Base-by-base conservation (phyloP, 2,888 invertebrate genomes). In the Molorchus minor region DNA sequence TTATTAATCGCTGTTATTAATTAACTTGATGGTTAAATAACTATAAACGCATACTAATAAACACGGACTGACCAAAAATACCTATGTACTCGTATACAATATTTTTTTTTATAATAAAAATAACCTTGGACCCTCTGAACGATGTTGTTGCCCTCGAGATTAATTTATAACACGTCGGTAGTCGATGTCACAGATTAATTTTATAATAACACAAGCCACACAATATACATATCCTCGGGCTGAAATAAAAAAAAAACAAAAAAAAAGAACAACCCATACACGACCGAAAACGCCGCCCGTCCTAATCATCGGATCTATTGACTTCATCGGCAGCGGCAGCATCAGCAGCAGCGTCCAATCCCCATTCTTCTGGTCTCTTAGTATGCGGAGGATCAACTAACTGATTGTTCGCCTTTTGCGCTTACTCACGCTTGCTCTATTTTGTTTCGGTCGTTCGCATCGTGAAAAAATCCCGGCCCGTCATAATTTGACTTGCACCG, bases 231-330 rank as follows among this genome's bases (percentile, higher is more conserved):
- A 40, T 2, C 40, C 19, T n/a, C 40, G 3, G 19, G 20, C 20
- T n/a, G n/a, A n/a, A n/a, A n/a, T n/a, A n/a, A 46, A 46, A 38
- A 10, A 38, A 20, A 40, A 17, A 30, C 45, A 55, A 25, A 46
- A 12, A 55, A 45, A 55, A 35, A 45, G 33, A 45, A 35, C 19
- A 30, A 40, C 35, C 10, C 17, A 46, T 20, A 43, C 25, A 40
- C 30, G 38, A 40, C 46, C 12, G 35, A 25, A 38, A 29, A 35
- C 46, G 53, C 46, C 47, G 35, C 41, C 21, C 20, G 35, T 16
- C 45, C 44, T 59, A 55, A 59, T 59, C 38, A 45, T 43, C 30
- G 44, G 44, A 44, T 59, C 51, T 55, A 55, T 46, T 52, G 45
- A 41, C 46, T 52, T 35, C 29, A 47, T 36, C 40, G 41, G 35